These are phyloP conservation scores for Pelecanoides urinatrix DNA, from an alignment of 2,113 vertebrate genomes.

Conservation along the genomic window DNA sequence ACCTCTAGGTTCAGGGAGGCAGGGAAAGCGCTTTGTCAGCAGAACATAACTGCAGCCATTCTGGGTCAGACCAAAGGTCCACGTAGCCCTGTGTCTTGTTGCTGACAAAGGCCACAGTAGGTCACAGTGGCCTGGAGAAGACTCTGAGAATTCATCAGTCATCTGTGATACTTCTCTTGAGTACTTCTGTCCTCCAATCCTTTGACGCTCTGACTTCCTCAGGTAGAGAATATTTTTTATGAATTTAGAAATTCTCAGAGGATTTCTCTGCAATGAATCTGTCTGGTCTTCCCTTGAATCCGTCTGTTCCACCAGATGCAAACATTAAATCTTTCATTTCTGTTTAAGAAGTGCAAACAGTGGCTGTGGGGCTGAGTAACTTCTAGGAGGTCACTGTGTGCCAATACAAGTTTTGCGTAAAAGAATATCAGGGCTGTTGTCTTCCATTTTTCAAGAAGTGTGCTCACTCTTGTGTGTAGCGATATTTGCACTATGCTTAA, in stretches of 20 bases:
- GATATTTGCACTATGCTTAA: background rate
- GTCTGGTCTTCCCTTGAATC: background rate
- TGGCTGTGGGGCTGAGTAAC: background rate
- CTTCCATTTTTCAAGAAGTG: background rate
- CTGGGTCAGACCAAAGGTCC: background rate
- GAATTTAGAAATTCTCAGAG: background rate
- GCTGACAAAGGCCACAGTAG: background rate
- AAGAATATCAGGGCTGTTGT: background rate
- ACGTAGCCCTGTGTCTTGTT: fast-evolving
- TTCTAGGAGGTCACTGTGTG: background rate
- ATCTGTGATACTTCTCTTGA: background rate
- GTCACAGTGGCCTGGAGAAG: background rate
- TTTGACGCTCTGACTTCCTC: background rate
- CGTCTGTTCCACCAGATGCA: background rate
- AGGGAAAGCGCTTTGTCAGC: background rate
- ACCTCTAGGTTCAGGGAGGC: background rate
- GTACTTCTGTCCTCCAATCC: background rate
- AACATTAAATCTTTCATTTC: background rate
- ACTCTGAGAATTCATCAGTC: background rate
- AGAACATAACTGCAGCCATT: background rate
- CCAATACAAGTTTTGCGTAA: background rate
- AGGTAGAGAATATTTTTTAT: background rate
- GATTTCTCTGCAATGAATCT: background rate
- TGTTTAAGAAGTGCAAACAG: background rate
- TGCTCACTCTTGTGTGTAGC: background rate